These are phyloP conservation scores for silkworm (Bombyx mori) DNA, from an alignment of 1,140 invertebrate species.

Conservation along the genomic window DNA sequence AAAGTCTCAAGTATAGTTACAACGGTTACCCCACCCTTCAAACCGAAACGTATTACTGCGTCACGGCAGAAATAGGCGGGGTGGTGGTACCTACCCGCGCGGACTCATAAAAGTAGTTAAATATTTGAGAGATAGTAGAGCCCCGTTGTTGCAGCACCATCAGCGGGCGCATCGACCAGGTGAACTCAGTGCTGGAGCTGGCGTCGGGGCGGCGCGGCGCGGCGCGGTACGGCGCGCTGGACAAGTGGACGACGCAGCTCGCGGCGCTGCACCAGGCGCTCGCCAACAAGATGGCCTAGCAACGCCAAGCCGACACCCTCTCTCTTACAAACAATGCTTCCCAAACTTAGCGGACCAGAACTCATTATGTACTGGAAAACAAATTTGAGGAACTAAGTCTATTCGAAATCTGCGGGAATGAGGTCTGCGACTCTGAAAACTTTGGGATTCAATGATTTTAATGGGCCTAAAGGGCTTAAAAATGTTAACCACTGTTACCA, in stretches of 20 bases:
- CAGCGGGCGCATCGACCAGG: slow-evolving; percentile 95
- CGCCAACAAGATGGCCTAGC: slow-evolving; percentile 87
- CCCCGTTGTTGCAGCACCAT: slow-evolving; percentile 82
- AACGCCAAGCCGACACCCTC: neutral
- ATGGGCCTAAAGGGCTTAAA: too few species aligned
- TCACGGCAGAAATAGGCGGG: too few species aligned
- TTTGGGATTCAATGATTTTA: too few species aligned
- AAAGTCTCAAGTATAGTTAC: too few species aligned
- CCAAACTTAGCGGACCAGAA: neutral
- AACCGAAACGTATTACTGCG: too few species aligned
- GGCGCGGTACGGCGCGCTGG: slow-evolving; percentile 91
- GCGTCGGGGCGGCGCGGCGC: slow-evolving; percentile 86
- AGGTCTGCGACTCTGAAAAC: too few species aligned
- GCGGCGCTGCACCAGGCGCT: slow-evolving; percentile 90
- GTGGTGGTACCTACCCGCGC: too few species aligned
- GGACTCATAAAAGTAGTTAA: too few species aligned
- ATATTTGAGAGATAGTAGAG: too few species aligned
- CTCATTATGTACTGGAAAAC: neutral
- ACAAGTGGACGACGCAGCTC: slow-evolving; percentile 96
- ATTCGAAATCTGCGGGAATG: too few species aligned
- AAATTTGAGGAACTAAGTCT: neutral
- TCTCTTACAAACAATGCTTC: neutral
- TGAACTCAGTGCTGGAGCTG: slow-evolving; percentile 95
- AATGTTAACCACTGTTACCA: too few species aligned
- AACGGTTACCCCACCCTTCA: too few species aligned